Percentiles rank a stretch among this genome's conserved stretches.
These are phyloP conservation scores for Rhysida immarginata DNA, from an alignment of 1,140 invertebrate genomes.

Conservation along the genomic window DNA sequence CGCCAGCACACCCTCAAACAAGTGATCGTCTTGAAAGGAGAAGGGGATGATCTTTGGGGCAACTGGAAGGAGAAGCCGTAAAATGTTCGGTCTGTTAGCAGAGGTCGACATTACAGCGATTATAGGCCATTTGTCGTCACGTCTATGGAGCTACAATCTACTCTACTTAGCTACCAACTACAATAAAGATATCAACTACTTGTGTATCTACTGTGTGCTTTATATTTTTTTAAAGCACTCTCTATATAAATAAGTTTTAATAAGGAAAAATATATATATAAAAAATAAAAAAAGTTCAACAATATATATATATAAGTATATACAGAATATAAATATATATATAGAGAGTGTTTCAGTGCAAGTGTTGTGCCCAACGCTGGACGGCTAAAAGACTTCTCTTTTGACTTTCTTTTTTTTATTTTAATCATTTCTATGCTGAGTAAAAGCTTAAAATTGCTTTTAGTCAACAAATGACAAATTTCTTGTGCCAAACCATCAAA, in stretches of 20 bases:
- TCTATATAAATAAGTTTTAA: neutral
- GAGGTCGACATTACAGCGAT: neutral
- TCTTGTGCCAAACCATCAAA: too few relatives aligned
- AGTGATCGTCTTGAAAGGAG: conserved; percentile 39
- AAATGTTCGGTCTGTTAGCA: conserved; percentile 4
- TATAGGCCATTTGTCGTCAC: neutral
- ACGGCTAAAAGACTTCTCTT: conserved; percentile 7
- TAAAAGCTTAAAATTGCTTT: too few relatives aligned
- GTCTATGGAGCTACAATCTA: conserved; percentile 2
- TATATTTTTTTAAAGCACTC: neutral
- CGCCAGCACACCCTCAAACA: conserved; percentile 31
- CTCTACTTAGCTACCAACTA: neutral
- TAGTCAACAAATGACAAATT: too few relatives aligned
- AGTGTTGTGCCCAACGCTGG: conserved; percentile 6
- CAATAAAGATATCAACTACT: neutral
- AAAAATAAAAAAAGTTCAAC: neutral
- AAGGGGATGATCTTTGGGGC: conserved; percentile 35
- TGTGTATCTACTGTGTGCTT: neutral
- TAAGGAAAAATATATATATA: neutral
- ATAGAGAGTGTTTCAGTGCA: conserved; percentile 1
- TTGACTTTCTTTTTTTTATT: neutral
- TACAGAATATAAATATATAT: neutral
- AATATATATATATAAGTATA: too few relatives aligned
- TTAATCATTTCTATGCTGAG: too few relatives aligned
- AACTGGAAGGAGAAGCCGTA: conserved; percentile 31